Evolutionary conservation across 2,888 invertebrate genomes (phyloP), one percentile per base, ranked within the genome.

Genomic region (Caenorhabditis sp.): DNA sequence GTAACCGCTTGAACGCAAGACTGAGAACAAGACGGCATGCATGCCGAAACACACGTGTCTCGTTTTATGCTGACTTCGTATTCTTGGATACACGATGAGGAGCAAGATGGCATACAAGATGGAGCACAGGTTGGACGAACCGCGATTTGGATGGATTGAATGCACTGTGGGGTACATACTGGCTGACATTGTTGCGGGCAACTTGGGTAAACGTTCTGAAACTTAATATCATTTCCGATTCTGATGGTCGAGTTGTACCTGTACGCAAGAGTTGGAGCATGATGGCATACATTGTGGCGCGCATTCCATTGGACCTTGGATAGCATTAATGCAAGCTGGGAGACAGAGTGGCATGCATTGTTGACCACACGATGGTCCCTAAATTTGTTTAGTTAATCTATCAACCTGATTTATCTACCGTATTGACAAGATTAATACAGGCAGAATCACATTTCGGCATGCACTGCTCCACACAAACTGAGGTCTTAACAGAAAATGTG

Each of bases 261-360:
- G 83, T 13, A 83, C 55, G 20, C 80, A 83, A 9, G 76, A 71
- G 4, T 79, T 69, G n/a, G 79, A 80, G n/a, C 83, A 83, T 0
- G 83, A 83, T 24, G 83, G 83, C 76, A 83, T 82, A 28, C 85
- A 85, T 37, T 85, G 80, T 28, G 80, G 77, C 3, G 80, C 78
- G 28, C 85, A 85, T 53, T 71, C 68, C 8, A 58, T 47, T 18
- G 77, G 77, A 11, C 71, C 77, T 47, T 80, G 80, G 24, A 85
- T 78, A 1, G 80, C 76, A 40, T 81, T 84, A 13, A 84, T 74
- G 32, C 87, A 87, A 8, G 82, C 77, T 35, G 84, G 83, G 4
- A 83, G 84, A 64, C 87, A 87, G 6, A 82, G 71, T 26, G 87
- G 87, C 84, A 85, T 85, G 61, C 87, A 87, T 26, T 80, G 61